These are phyloP conservation scores for Rhabdornis inornatus DNA, from an alignment of 2,113 vertebrate genomes.

Conservation along the genomic window DNA sequence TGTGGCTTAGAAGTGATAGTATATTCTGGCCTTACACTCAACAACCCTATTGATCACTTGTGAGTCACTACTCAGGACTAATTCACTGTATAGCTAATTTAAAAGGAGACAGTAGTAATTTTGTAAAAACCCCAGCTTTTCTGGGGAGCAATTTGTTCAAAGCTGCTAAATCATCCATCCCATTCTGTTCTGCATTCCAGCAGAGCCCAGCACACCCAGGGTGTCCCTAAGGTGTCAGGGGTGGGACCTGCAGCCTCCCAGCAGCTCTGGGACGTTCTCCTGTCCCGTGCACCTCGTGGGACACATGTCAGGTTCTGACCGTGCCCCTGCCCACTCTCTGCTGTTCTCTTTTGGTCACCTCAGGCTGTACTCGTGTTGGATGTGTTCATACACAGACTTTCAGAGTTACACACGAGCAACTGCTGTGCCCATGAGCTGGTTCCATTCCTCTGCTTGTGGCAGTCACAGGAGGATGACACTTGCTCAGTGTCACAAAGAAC, in stretches of 20 bases:
- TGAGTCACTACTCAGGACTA: neutral
- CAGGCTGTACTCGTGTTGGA: neutral
- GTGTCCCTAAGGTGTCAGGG: neutral
- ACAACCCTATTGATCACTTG: neutral
- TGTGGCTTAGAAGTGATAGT: neutral
- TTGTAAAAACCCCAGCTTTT: neutral
- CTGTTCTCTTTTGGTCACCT: neutral
- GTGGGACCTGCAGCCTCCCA: neutral
- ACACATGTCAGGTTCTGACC: rapidly evolving
- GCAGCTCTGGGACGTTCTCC: neutral
- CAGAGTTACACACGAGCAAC: neutral
- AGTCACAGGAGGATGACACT: neutral
- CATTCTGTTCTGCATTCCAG: rapidly evolving
- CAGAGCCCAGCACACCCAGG: rapidly evolving
- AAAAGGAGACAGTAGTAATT: neutral
- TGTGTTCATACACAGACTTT: rapidly evolving
- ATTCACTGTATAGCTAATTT: neutral
- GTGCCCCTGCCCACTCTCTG: rapidly evolving
- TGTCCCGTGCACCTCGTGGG: neutral
- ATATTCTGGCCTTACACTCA: neutral
- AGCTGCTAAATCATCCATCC: neutral
- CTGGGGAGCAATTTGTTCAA: neutral
- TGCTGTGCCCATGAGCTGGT: neutral
- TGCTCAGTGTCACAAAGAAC: neutral
- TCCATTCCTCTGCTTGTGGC: neutral